Base-by-base conservation (phyloP, 2,797 vertebrate genomes). In the Mormyrops attenuatus region DNA sequence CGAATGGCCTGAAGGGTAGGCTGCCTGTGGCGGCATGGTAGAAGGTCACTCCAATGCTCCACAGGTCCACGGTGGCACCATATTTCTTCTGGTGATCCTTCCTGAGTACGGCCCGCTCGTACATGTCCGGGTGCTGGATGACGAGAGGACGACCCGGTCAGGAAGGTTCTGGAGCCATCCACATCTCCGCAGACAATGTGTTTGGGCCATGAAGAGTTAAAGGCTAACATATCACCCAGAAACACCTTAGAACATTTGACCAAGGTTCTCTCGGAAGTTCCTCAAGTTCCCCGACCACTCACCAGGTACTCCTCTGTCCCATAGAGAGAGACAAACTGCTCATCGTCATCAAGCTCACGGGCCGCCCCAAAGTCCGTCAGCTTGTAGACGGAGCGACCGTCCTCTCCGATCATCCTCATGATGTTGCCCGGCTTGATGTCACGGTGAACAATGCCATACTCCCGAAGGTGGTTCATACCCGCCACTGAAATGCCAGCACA, bases 31-130 rank as follows among this genome's bases (percentile, higher is more conserved):
- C 98, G 34, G 98, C 98, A 26, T 99, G 98, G 93, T 98, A 99
- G 90, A 99, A 99, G 0, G 98, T 99, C 89, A 99, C 98, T 0
- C 98, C 98, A 85, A 99, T 99, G 95, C 98, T 99, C 98, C 98
- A 99, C 90, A 99, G 95, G 86, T 99, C 98, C 89, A 99, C 98
- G 0, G 97, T 99, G 89, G 98, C 98, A 0, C 98, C 97, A 0
- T 99, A 99, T 87, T 98, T 99, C 93, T 99, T 99, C 95, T 99
- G 98, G 93, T 99, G 98, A 88, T 99, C 98, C 92, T 99, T 99
- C 63, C 98, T 96, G 89, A 99, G 93, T 77, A 99, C 98, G 1
- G 98, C 98, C 5, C 98, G 96, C 91, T 99, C 98, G 26, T 99
- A 99, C 98, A 99, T 99, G 94, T 99, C 98, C 1, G 98, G 98